phyloP scores from a whole-genome alignment of 2,113 vertebrate genomes.

The Fregata magnificens region DNA sequence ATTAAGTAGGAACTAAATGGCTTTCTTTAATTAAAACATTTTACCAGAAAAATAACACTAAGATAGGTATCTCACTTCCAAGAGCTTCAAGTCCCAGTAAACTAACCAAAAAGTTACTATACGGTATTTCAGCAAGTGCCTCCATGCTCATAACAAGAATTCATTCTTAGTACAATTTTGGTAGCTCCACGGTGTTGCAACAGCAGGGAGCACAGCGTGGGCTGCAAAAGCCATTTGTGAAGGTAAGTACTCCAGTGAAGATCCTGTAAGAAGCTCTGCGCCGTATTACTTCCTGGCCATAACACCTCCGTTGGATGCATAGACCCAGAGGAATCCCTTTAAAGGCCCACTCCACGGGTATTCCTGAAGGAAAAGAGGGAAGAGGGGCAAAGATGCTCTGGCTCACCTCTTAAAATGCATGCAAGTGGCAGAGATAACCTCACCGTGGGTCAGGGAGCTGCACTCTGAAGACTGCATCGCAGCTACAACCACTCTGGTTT shows the following conservation, averaged over 20 bases:
- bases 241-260: not conserved
- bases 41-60: not conserved
- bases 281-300: not conserved
- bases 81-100: not conserved
- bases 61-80: not conserved
- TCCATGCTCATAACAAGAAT: not conserved
- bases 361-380: not conserved
- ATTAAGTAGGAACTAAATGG: not conserved
- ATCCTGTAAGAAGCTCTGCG: not conserved
- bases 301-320: accelerated
- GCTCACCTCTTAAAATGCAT: not conserved
- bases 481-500: not conserved
- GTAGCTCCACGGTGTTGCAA: not conserved
- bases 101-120: not conserved
- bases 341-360: accelerated
- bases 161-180: not conserved
- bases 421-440: not conserved
- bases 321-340: not conserved
- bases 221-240: not conserved
- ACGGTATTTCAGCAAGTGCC: not conserved
- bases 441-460: accelerated
- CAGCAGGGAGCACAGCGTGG: not conserved
- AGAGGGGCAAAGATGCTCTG: not conserved
- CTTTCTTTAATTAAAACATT: not conserved
- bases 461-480: not conserved